Evolutionary conservation across 2,797 vertebrate species (phyloP), one percentile per base, ranked within the genome.

Genomic region (Pangasius macronema): DNA sequence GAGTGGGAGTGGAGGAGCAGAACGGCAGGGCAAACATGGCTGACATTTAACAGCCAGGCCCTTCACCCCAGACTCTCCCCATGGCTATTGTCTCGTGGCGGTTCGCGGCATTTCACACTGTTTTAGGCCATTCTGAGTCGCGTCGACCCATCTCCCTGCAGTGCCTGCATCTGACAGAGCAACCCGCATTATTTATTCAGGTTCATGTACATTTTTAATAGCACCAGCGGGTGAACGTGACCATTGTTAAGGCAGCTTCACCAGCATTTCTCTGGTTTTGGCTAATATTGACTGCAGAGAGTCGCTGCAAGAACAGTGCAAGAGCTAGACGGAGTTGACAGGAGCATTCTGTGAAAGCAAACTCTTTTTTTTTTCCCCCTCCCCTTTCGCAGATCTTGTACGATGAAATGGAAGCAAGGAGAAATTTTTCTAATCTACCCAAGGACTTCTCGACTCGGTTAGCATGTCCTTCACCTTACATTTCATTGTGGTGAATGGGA

Each of bases 1-100:
- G 59, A 49, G 68, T 5, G 42, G n/a, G 63, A 80, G 79, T 9
- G 49, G 33, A 67, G 83, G 83, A 46, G 72, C 49, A 42, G n/a
- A 70, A 36, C 53, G n/a, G 55, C 57, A 13, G 61, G 72, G 61
- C 84, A 88, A 88, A 88, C 87, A 83, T 61, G 39, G 59, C 72
- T 88, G 87, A 88, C 87, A 88, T 88, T 88, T 88, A 88, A 42
- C 87, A 61, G 87, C 65, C 55, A 73, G 87, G 53, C 80, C 61
- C 72, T 77, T 63, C 51, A 36, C 63, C 39, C 30, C 80, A n/a
- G 20, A 7, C 79, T 76, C 57, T 72, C 53, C 76, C 65, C 18
- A 1, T 13, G 68, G 68, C 83, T 51, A 55, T 36, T 65, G 84
- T 73, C 83, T 75, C 36, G 7, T 16, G 49, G 51, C 5, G 84